A percentile compares a stretch with the other conserved stretches of the same genome.
These are phyloP conservation scores for Rostratula benghalensis DNA, from an alignment of 2,113 vertebrate species.

Conservation along the genomic window DNA sequence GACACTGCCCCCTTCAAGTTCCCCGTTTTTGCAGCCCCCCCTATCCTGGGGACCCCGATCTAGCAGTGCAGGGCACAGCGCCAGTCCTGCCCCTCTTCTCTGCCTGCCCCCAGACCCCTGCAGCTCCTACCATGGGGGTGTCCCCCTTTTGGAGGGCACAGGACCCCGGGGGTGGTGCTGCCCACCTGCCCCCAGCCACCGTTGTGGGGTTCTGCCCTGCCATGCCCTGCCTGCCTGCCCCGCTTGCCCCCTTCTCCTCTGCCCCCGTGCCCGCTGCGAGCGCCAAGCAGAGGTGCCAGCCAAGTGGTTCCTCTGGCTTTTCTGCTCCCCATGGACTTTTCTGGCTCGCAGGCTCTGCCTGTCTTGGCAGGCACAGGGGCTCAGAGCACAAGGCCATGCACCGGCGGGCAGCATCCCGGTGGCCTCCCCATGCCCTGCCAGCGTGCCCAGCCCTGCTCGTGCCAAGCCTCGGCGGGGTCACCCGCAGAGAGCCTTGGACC, in stretches of 20 bases:
- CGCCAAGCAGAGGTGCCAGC: background rate
- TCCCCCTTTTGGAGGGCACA: background rate
- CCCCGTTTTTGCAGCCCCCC: background rate
- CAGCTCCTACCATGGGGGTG: background rate
- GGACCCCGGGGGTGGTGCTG: background rate
- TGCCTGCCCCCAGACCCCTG: too few species aligned
- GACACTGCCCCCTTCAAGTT: rapidly evolving
- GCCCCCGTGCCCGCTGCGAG: rapidly evolving
- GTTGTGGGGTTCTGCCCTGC: rapidly evolving
- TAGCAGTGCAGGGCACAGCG: background rate
- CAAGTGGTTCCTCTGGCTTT: background rate
- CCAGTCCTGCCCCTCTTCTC: background rate
- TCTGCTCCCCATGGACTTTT: background rate
- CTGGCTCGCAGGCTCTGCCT: background rate
- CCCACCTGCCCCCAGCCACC: background rate
- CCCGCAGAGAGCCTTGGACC: background rate
- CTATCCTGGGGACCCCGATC: background rate
- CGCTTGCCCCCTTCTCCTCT: background rate
- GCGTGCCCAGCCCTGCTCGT: background rate
- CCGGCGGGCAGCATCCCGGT: background rate
- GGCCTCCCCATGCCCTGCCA: background rate
- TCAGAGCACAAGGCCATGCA: background rate
- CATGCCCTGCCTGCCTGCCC: background rate
- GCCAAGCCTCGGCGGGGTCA: background rate
- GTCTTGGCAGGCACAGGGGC: background rate